phyloP scores from a whole-genome alignment of 2,888 invertebrate species.

The Synergus itoensis region DNA sequence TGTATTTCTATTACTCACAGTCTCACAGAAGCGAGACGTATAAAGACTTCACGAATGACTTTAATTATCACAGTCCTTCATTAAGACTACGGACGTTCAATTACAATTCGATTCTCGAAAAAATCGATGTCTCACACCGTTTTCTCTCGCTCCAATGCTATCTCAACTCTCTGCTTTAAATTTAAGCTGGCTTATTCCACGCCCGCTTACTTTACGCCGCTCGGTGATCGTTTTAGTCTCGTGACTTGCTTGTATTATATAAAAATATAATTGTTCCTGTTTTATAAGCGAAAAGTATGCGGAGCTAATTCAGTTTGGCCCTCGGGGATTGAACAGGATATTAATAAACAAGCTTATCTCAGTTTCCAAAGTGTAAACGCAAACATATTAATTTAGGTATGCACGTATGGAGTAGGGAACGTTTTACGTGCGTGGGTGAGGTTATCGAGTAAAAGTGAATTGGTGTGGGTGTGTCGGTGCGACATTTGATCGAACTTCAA shows the following conservation, averaged over 20 bases:
- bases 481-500: conserved; percentile 58
- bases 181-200: too few relatives aligned
- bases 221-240: not conserved
- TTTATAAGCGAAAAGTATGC: not conserved
- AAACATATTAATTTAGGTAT: conserved; percentile 1
- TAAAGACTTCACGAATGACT: not conserved
- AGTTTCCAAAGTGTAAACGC: not conserved
- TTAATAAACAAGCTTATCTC: too few relatives aligned
- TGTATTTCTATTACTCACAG: not conserved
- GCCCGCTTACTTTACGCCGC: too few relatives aligned
- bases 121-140: too few relatives aligned
- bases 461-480: conserved; percentile 31
- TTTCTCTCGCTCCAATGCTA: too few relatives aligned
- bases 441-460: conserved; percentile 42
- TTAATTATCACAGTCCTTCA: not conserved
- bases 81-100: not conserved
- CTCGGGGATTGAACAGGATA: not conserved
- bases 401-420: not conserved
- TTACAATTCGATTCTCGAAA: too few relatives aligned
- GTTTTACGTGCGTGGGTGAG: conserved; percentile 13
- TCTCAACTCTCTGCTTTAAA: too few relatives aligned
- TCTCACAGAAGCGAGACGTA: not conserved
- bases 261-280: too few relatives aligned
- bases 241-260: not conserved
- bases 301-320: not conserved